Base-by-base conservation (phyloP, 2,888 invertebrate species). In the Shargacucullia verbasci region DNA sequence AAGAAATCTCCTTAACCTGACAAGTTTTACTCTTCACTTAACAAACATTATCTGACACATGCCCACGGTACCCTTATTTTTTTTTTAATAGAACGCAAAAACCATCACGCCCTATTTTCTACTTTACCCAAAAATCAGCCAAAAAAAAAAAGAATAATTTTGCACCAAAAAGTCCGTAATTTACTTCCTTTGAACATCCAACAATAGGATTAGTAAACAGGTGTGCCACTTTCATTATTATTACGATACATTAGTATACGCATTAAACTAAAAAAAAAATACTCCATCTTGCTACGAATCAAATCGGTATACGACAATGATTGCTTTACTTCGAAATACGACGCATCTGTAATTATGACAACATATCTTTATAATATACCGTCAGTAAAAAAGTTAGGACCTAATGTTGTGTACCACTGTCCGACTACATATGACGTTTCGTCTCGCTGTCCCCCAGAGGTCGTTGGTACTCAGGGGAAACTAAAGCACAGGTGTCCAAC, bases 401-500 rank as follows among this genome's bases (percentile, higher is more conserved):
- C 62, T 60, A 86, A 75, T 80, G 73, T 90, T 65, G 73, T 61
- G 52, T 81, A 68, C 58, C 53, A 46, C 60, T 52, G 67, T 66
- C 78, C 70, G 67, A 69, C 60, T 52, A 76, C 81, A 76, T 93
- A 84, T 72, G 86, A 72, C 84, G 70, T 89, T 90, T 82, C 70
- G 80, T 73, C 73, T 74, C 80, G 79, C 69, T 77, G 70, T 69
- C 59, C 49, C 73, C 76, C 83, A 92, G 92, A 94, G 94, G 94
- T 94, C 94, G 94, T 92, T 94, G 94, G 92, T 92, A 94, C 94
- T 92, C 90, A 86, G 90, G 92, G 94, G 93, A 94, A 92, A 93
- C 92, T 93, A 91, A 94, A 93, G 94, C 94, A 94, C 94, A 94
- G 94, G 94, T 94, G 94, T 94, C 92, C 94, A 92, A 90, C 94